Conservation (phyloP, 2,888 invertebrate genomes). For the Sarcophaga caerulescens region DNA sequence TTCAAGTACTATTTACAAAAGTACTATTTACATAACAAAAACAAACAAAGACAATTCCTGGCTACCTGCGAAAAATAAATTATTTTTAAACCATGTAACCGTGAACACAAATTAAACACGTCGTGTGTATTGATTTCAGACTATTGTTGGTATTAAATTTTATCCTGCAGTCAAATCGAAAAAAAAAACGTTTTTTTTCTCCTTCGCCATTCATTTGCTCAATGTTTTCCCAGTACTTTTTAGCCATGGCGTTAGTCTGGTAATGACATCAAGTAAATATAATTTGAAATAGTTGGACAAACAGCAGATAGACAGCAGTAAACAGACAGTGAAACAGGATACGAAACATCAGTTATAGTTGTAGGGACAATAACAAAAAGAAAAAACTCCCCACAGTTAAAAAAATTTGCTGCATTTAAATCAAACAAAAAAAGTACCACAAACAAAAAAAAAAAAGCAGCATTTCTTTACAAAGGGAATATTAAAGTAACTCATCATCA, state of each 20-base stretch:
- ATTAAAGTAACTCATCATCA: slow-evolving; percentile 34
- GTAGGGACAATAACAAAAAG: not conserved
- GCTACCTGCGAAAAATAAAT: too few relatives aligned
- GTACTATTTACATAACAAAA: too few relatives aligned
- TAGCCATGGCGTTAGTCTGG: slow-evolving; percentile 5
- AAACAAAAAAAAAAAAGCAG: slow-evolving; percentile 10
- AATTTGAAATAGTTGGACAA: slow-evolving; percentile 58
- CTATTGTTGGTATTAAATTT: slow-evolving; percentile 23
- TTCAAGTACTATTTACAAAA: too few relatives aligned
- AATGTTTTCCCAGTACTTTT: not conserved
- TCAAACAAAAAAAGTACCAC: not conserved
- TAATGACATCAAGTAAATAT: slow-evolving; percentile 58
- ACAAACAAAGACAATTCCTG: too few relatives aligned
- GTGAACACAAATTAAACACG: slow-evolving; percentile 23
- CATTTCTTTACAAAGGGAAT: slow-evolving; percentile 35
- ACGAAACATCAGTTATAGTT: slow-evolving; percentile 14
- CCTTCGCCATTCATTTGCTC: slow-evolving; percentile 20
- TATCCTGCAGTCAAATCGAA: slow-evolving; percentile 27
- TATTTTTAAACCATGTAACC: not conserved
- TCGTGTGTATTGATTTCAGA: slow-evolving; percentile 33
- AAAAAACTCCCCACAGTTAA: not conserved
- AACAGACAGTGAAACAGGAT: slow-evolving; percentile 12
- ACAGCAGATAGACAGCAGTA: slow-evolving; percentile 31
- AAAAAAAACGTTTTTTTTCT: not conserved
- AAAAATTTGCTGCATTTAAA: slow-evolving; percentile 17